Evolutionary conservation across 2,113 vertebrate genomes (phyloP).

Genomic region (Chlamydotis undulata): DNA sequence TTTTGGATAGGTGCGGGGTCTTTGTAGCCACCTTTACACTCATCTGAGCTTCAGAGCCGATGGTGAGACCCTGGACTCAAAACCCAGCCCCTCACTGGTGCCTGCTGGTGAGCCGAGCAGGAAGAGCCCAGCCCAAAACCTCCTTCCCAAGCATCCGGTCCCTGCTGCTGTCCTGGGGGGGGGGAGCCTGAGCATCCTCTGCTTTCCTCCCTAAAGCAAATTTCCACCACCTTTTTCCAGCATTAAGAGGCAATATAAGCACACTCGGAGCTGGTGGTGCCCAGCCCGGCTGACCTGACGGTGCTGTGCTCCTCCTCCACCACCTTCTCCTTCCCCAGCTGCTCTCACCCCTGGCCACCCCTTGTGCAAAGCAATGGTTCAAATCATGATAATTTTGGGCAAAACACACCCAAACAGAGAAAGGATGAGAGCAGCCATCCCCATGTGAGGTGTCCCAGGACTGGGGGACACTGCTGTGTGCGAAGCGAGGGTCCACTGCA

Average conservation of each 20-base stretch:
- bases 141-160: rapidly evolving
- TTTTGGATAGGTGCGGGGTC: background rate
- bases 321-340: rapidly evolving
- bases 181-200: background rate
- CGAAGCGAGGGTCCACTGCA: background rate
- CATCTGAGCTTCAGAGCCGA: background rate
- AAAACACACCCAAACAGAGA: background rate
- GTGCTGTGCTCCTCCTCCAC: background rate
- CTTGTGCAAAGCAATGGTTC: rapidly evolving
- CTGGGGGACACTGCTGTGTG: background rate
- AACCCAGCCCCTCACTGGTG: background rate
- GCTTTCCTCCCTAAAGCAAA: background rate
- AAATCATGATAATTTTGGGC: background rate
- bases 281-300: background rate
- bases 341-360: background rate
- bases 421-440: background rate
- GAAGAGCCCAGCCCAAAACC: background rate
- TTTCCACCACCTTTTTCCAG: background rate
- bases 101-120: background rate
- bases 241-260: background rate
- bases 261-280: background rate
- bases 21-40: background rate
- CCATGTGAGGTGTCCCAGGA: no score
- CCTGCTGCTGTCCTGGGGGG: background rate
- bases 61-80: background rate